These are phyloP conservation scores for Gonatopus flavifemur DNA, from an alignment of 1,140 invertebrate species.

Conservation along the genomic window DNA sequence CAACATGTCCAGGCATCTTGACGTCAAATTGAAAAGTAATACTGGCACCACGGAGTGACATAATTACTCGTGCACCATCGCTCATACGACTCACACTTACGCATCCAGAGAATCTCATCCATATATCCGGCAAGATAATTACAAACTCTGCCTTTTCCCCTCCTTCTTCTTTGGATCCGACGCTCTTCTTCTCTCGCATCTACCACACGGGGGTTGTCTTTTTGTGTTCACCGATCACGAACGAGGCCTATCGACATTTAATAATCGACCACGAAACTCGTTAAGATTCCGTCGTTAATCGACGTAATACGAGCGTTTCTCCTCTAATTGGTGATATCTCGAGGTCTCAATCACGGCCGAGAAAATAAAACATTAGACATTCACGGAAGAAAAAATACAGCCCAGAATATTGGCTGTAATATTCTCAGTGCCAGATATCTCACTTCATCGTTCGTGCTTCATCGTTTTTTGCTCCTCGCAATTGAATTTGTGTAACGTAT, in stretches of 20 bases:
- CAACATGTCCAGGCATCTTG: too few relatives aligned
- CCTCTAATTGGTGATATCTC: slow-evolving; percentile 34
- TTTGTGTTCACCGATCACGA: background rate
- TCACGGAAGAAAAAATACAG: too few relatives aligned
- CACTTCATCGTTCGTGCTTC: too few relatives aligned
- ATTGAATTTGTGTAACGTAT: too few relatives aligned
- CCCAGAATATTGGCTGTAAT: too few relatives aligned
- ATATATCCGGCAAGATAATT: slow-evolving; percentile 29
- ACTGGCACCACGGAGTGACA: slow-evolving; percentile 28
- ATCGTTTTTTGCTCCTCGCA: too few relatives aligned
- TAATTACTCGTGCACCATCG: slow-evolving; percentile 25
- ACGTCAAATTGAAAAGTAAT: slow-evolving; percentile 37
- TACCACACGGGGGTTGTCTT: slow-evolving; percentile 1
- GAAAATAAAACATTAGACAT: background rate
- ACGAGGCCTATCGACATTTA: slow-evolving; percentile 30
- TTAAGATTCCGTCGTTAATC: slow-evolving; percentile 30
- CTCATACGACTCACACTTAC: slow-evolving; percentile 4
- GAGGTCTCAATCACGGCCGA: slow-evolving; percentile 25
- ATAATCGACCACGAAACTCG: slow-evolving; percentile 36
- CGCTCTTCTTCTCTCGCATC: background rate
- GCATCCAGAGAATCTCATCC: too few relatives aligned
- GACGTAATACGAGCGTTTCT: slow-evolving; percentile 24
- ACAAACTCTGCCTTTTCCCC: slow-evolving; percentile 15
- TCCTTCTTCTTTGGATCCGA: background rate
- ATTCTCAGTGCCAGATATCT: too few relatives aligned